Conservation (phyloP, 2,888 invertebrate species). For the Cosmopolites sordidus region DNA sequence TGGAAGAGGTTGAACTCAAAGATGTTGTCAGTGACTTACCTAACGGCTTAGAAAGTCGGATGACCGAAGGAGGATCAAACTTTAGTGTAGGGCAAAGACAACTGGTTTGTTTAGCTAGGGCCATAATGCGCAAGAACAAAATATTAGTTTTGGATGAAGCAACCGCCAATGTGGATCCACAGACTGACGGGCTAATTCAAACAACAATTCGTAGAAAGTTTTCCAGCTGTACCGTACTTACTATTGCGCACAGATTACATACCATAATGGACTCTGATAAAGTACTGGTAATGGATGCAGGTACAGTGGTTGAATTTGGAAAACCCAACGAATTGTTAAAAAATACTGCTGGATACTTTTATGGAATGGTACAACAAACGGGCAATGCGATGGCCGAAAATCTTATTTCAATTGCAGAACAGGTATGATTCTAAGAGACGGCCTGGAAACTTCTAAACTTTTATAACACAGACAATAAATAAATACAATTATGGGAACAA, state of each 20-base stretch:
- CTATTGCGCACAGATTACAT: constrained; percentile 77
- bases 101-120: constrained; percentile 64
- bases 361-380: constrained; percentile 61
- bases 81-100: constrained; percentile 56
- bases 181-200: constrained; percentile 75
- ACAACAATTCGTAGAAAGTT: constrained; percentile 70
- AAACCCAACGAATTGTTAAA: constrained; percentile 65
- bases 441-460: too few relatives aligned
- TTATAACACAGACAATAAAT: too few relatives aligned
- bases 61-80: constrained; percentile 63
- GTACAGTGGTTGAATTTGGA: constrained; percentile 66
- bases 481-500: too few relatives aligned
- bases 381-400: constrained; percentile 46
- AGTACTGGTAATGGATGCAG: constrained; percentile 75
- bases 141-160: constrained; percentile 60
- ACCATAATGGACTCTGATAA: constrained; percentile 83
- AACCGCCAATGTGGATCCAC: constrained; percentile 75
- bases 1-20: constrained; percentile 79
- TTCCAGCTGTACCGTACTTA: constrained; percentile 71
- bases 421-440: too few relatives aligned
- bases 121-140: constrained; percentile 49
- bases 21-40: constrained; percentile 60
- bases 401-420: constrained; percentile 21
- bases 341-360: constrained; percentile 31
- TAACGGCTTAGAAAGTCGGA: constrained; percentile 60